phyloP scores from a whole-genome alignment of 2,888 invertebrate genomes.

The Melanchra persicariae region DNA sequence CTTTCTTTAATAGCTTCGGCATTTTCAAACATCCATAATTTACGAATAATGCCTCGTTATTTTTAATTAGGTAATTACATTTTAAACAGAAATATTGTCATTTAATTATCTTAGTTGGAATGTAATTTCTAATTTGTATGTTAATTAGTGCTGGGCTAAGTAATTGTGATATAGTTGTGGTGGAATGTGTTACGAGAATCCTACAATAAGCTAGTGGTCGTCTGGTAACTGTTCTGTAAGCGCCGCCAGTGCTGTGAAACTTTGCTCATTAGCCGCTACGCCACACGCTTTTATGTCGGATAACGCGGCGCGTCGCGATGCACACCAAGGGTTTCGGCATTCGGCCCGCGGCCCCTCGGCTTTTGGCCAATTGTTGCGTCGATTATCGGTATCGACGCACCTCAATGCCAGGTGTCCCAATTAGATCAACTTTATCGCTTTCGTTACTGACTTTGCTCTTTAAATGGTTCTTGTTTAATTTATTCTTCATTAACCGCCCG shows the following conservation, averaged over 20 bases:
- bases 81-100: constrained; percentile 34
- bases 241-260: constrained; percentile 63
- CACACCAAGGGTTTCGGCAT: constrained; percentile 50
- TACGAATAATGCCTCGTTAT: constrained; percentile 25
- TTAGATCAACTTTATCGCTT: constrained; percentile 42
- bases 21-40: constrained; percentile 31
- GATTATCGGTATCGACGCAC: constrained; percentile 23
- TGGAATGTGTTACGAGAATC: constrained; percentile 44
- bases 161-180: constrained; percentile 34
- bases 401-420: constrained; percentile 47
- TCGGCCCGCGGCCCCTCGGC: constrained; percentile 38
- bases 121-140: constrained; percentile 49
- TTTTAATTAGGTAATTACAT: constrained; percentile 40
- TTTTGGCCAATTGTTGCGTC: constrained; percentile 57
- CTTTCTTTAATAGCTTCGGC: constrained; percentile 51
- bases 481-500: constrained; percentile 34
- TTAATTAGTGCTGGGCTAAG: constrained; percentile 43
- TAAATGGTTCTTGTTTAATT: constrained; percentile 33
- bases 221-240: constrained; percentile 42
- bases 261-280: constrained; percentile 75
- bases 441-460: constrained; percentile 10
- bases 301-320: constrained; percentile 52
- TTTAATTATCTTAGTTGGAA: constrained; percentile 37
- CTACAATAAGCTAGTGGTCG: constrained; percentile 47
- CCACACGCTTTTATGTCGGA: constrained; percentile 72